A percentile compares a stretch with the other conserved stretches of the same genome.
Evolutionary conservation across 2,888 invertebrate genomes (phyloP).

Genomic region (Bombyx huttoni): DNA sequence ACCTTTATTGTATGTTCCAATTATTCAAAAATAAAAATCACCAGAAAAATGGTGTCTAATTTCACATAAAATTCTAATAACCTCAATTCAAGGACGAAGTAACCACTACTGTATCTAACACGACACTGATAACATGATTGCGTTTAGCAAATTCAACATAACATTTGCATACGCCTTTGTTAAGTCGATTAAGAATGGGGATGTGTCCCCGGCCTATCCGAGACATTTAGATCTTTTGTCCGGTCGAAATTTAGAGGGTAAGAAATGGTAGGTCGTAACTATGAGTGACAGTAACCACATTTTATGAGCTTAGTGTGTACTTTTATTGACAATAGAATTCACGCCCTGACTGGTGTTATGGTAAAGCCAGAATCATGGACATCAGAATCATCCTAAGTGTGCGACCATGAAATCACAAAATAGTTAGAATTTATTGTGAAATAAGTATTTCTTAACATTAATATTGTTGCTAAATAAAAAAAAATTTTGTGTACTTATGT

Average conservation of each 20-base stretch:
- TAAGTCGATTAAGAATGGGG: slow-evolving; percentile 34
- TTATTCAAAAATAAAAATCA: slow-evolving; percentile 22
- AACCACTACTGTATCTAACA: slow-evolving; percentile 28
- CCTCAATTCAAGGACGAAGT: slow-evolving; percentile 21
- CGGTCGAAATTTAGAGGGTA: not conserved
- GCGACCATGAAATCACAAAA: no score
- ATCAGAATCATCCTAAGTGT: no score
- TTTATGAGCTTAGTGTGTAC: no score
- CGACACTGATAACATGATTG: slow-evolving; percentile 32
- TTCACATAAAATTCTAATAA: slow-evolving; percentile 3
- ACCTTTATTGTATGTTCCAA: slow-evolving; percentile 13
- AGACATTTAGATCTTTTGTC: not conserved
- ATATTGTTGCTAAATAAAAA: no score
- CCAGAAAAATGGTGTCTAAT: slow-evolving; percentile 12
- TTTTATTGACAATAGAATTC: no score
- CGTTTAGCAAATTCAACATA: slow-evolving; percentile 20
- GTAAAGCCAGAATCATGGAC: no score
- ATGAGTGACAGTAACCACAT: no score
- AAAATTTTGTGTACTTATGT: no score
- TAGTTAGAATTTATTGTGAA: no score
- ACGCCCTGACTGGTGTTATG: no score
- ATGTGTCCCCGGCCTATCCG: slow-evolving; percentile 35
- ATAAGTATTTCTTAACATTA: no score
- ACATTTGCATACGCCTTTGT: slow-evolving; percentile 43
- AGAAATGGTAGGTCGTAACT: no score